Evolutionary conservation across 2,113 vertebrate species (phyloP).

Genomic region (Motacilla alba): DNA sequence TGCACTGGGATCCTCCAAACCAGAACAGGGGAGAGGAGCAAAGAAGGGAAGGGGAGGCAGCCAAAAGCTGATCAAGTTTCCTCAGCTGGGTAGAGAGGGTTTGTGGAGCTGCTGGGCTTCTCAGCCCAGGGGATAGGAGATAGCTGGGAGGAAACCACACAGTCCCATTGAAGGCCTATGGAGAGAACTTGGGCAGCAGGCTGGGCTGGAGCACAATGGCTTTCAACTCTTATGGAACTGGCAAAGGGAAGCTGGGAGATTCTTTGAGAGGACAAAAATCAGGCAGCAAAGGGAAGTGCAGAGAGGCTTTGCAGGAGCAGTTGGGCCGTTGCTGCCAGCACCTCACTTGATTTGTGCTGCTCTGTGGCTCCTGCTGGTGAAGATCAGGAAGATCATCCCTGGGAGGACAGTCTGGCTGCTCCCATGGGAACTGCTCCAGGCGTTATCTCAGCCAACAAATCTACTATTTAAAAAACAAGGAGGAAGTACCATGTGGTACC

Average conservation of each 20-base stretch:
- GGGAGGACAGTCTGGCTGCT: not conserved
- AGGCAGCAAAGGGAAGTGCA: not conserved
- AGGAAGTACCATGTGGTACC: not conserved
- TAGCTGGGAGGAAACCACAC: not conserved
- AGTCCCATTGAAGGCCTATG: not conserved
- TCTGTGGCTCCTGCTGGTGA: not conserved
- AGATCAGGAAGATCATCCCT: not conserved
- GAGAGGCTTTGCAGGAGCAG: not conserved
- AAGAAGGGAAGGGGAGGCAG: not conserved
- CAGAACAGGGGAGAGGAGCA: fast-evolving
- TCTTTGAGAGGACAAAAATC: not conserved
- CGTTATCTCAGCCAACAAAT: not conserved
- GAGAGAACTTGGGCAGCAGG: not conserved
- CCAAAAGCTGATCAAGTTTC: not conserved
- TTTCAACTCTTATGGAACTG: not conserved
- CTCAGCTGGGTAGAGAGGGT: not conserved
- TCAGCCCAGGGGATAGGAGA: not conserved
- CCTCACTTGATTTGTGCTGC: fast-evolving
- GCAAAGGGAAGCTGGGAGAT: not conserved
- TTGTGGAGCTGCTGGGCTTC: not conserved
- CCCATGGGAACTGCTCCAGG: not conserved
- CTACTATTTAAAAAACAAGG: not conserved
- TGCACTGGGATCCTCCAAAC: not conserved
- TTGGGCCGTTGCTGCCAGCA: not conserved
- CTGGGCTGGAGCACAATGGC: not conserved